Evolutionary conservation across 1,140 invertebrate genomes (phyloP).

Genomic region (Cephus cinctus): DNA sequence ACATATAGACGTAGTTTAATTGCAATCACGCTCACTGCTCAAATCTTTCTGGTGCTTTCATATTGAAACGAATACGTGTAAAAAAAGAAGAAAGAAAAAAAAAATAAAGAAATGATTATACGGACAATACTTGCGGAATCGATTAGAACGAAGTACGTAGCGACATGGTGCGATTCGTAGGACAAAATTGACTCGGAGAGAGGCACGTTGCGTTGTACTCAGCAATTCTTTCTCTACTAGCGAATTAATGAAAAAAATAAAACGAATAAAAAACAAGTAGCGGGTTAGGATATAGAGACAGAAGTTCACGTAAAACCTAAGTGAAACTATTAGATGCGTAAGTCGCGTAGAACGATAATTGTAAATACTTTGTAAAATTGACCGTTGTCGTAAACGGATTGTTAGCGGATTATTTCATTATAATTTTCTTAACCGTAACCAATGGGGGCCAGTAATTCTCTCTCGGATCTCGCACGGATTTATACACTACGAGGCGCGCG

Average conservation of each 20-base stretch:
- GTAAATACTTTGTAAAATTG: constrained; percentile 36
- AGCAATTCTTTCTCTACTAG: no score
- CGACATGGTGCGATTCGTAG: no score
- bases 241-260: constrained; percentile 20
- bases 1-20: constrained; percentile 13
- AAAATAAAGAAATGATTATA: not conserved
- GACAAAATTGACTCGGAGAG: no score
- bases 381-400: constrained; percentile 2
- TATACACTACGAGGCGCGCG: constrained; percentile 44
- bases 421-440: constrained; percentile 38
- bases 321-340: constrained; percentile 33
- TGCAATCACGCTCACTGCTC: constrained; percentile 24
- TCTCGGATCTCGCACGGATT: constrained; percentile 55
- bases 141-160: no score
- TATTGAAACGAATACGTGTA: not conserved
- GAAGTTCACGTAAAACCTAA: constrained; percentile 11
- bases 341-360: constrained; percentile 11
- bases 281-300: no score
- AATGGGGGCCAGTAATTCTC: constrained; percentile 58
- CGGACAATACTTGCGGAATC: no score
- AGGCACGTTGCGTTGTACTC: no score
- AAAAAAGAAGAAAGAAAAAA: not conserved
- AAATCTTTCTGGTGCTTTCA: constrained; percentile 34
- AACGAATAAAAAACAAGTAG: constrained; percentile 17
- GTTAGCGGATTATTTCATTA: constrained; percentile 11